Evolutionary conservation across 1,140 invertebrate genomes (phyloP), one percentile per base, ranked within the genome.

Genomic region (Papilio glaucus): DNA sequence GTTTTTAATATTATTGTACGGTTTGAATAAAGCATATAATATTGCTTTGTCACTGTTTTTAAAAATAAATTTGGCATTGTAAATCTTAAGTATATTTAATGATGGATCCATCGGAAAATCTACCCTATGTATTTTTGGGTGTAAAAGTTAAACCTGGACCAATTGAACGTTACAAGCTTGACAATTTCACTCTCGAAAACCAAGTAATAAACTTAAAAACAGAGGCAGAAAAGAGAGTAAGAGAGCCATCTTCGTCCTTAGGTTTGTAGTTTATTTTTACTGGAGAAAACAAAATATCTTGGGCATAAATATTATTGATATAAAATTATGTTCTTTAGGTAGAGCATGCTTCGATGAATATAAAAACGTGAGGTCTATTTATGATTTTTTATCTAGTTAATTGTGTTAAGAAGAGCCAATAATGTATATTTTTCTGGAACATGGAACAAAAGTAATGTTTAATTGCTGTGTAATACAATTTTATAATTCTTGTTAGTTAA

Each of bases 121-220:
- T 79, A 65, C 73, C 80, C 8, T 90, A 78, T 76, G 80, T 92
- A 72, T 88, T 91, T 75, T 83, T 92, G 41, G 90, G 90, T 5
- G 84, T 92, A 18, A 92, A 92, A 84, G 85, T 92, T 29, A 90
- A 90, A 76, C 87, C 90, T 70, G 90, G 90, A 21, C 88, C 88
- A 7, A 87, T 92, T 53, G 88, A 90, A 73, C 82, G 90, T 3
- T 75, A 79, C 63, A 91, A 90, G 75, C 68, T 92, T 37, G 89
- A 92, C 68, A 92, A 92, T 74, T 91, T 87, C 71, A 72, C 74
- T 0, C 77, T 92, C 13, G 86, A 90, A n/a, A 90, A 89, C 71
- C 90, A 88, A 70, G 86, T 92, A 0, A 82, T 81, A 12, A 76
- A 39, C 49, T 76, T 92, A 8, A 89, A 82, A 81, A 77, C 24